Percentiles rank a stretch among this genome's conserved stretches.
phyloP scores from a whole-genome alignment of 64 coral and sea anemone genomes.

The Pachyseris speciosa region DNA sequence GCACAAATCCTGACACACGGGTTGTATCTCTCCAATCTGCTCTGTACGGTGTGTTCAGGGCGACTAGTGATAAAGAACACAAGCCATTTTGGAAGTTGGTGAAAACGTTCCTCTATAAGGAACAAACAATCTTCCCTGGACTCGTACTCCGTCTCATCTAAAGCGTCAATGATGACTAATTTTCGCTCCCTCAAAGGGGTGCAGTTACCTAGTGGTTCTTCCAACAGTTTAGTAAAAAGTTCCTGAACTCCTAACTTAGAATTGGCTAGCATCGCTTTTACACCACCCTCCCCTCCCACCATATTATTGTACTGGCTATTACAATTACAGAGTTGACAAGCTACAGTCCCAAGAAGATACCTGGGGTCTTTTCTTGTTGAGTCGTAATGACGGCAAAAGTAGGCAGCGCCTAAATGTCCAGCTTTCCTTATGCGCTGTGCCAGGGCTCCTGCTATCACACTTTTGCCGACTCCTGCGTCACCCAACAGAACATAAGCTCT shows the following conservation, averaged over 20 bases:
- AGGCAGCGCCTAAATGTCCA: too few relatives aligned
- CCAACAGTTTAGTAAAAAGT: constrained; percentile 48
- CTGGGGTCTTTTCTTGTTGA: constrained; percentile 17
- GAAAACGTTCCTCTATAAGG: constrained; percentile 34
- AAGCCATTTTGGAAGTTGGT: constrained; percentile 28
- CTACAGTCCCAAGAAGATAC: constrained; percentile 34
- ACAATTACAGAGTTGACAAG: too few relatives aligned
- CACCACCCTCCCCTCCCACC: constrained; percentile 15
- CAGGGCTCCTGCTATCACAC: too few relatives aligned
- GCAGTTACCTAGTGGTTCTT: constrained; percentile 52
- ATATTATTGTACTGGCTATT: too few relatives aligned
- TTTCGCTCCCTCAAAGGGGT: not conserved
- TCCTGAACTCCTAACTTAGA: constrained; percentile 38
- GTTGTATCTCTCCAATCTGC: not conserved
- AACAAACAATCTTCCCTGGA: constrained; percentile 36
- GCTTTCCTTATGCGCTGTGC: too few relatives aligned
- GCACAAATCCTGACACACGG: constrained; percentile 49
- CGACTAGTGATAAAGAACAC: too few relatives aligned
- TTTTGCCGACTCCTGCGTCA: too few relatives aligned
- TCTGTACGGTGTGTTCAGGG: constrained; percentile 8
- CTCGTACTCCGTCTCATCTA: too few relatives aligned
- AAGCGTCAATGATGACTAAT: too few relatives aligned
- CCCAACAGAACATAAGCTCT: too few relatives aligned
- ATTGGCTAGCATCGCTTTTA: constrained; percentile 21
- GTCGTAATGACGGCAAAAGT: constrained; percentile 43